phyloP scores from a whole-genome alignment of 2,797 vertebrate species.

The Pristis pectinata region DNA sequence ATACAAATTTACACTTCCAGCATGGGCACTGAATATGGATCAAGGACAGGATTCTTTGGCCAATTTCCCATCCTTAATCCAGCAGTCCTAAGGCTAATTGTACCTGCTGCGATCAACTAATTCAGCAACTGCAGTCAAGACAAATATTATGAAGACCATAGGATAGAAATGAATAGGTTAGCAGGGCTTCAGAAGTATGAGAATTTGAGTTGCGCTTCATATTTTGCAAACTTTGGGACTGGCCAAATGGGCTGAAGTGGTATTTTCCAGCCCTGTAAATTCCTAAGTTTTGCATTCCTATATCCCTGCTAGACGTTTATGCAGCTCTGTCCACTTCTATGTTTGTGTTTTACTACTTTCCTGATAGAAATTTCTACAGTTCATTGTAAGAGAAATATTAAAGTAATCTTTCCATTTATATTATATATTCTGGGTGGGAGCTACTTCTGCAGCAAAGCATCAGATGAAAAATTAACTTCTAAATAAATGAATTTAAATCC shows the following conservation, averaged over 20 bases:
- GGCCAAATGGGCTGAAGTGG: neutral
- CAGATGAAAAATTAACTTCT: neutral
- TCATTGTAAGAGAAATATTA: neutral
- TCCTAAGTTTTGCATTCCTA: neutral
- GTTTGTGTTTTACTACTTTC: neutral
- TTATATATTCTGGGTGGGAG: neutral
- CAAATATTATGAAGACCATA: neutral
- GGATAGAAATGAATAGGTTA: neutral
- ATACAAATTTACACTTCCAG: neutral
- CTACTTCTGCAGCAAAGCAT: neutral
- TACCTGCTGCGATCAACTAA: neutral
- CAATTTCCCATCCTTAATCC: neutral
- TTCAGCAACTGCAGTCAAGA: neutral
- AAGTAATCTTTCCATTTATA: neutral
- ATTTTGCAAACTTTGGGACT: neutral
- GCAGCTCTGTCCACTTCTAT: neutral
- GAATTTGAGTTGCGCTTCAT: neutral
- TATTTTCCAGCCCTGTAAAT: neutral
- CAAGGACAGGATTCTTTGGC: neutral
- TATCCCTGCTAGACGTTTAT: neutral
- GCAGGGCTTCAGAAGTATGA: neutral
- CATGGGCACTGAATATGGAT: neutral
- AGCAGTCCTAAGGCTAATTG: neutral
- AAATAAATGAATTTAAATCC: neutral
- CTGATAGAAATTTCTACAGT: neutral